A percentile compares a stretch with the other conserved stretches of the same genome.
phyloP scores from a whole-genome alignment of 37 sponge, comb jelly and placozoan species.

The Haliclona indistincta region DNA sequence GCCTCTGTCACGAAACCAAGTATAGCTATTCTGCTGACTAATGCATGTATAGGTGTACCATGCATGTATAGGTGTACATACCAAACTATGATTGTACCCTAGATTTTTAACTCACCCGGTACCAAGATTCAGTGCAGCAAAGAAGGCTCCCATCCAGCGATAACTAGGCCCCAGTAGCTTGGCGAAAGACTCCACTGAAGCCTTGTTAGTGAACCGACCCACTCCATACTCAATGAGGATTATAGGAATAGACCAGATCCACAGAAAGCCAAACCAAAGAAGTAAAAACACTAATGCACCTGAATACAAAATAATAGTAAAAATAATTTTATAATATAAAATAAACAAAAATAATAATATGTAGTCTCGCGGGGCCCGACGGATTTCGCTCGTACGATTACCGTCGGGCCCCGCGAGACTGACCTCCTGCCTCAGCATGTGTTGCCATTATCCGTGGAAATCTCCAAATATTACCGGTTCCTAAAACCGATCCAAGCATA shows the following conservation, averaged over 20 bases:
- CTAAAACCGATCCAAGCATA: constrained; percentile 74
- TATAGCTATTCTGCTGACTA: no score
- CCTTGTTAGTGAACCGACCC: constrained; percentile 76
- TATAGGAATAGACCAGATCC: constrained; percentile 85
- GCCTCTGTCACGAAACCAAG: no score
- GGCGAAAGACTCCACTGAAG: constrained; percentile 51
- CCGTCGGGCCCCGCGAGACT: no score
- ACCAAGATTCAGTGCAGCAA: constrained; percentile 39
- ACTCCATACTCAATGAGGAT: constrained; percentile 79
- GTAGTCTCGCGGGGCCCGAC: no score
- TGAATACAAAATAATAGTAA: no score
- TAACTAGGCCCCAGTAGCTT: constrained; percentile 67
- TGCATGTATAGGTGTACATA: no score
- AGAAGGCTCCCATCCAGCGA: constrained; percentile 75
- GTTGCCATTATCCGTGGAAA: constrained; percentile 81
- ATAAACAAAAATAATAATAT: no score
- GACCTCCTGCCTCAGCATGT: constrained; percentile 74
- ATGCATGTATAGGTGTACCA: no score
- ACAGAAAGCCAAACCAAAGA: constrained; percentile 76
- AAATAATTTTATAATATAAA: no score
- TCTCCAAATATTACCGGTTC: constrained; percentile 90
- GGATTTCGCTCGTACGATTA: no score
- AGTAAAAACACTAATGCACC: constrained; percentile 81
- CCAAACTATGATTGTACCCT: no score
- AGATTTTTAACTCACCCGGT: constrained; percentile 72